phyloP scores from a whole-genome alignment of 37 sponge, comb jelly and placozoan genomes.

The Geodia barretti region DNA sequence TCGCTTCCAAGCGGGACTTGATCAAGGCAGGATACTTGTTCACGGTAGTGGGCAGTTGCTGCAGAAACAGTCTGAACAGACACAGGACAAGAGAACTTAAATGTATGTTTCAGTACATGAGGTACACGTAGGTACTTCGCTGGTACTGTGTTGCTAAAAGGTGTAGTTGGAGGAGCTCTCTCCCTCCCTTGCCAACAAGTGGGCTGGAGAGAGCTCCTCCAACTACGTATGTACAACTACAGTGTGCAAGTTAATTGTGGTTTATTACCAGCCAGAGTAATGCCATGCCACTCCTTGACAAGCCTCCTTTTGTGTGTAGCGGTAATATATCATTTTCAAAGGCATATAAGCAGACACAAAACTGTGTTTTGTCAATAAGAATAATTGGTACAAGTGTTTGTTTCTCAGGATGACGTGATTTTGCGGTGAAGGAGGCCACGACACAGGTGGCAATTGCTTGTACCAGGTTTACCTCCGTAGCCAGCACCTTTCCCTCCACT shows the following conservation, averaged over 20 bases:
- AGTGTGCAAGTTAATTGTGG: constrained; percentile 2
- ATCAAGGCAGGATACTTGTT: constrained; percentile 17
- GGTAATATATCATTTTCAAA: constrained; percentile 8
- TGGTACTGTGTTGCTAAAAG: too few species aligned
- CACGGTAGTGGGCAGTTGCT: constrained; percentile 17
- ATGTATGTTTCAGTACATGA: background rate
- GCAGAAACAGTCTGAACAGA: constrained; percentile 18
- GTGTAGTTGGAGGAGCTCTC: too few species aligned
- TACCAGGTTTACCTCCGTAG: constrained; percentile 14
- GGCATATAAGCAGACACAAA: constrained; percentile 3
- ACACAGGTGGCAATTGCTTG: constrained; percentile 7
- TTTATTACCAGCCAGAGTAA: constrained; percentile 17
- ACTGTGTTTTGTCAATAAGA: constrained; percentile 2
- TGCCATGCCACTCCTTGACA: constrained; percentile 10
- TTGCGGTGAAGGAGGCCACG: constrained; percentile 9
- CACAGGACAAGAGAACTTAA: constrained; percentile 13
- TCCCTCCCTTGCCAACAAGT: constrained; percentile 1
- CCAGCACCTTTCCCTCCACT: constrained; percentile 22
- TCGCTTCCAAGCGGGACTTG: constrained; percentile 12
- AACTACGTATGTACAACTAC: background rate
- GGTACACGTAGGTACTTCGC: too few species aligned
- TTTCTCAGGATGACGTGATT: constrained; percentile 13
- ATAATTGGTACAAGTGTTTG: constrained; percentile 1
- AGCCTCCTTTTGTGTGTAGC: constrained; percentile 6
- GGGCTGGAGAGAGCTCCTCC: background rate